Percentiles rank a stretch among this genome's conserved stretches.
These are phyloP conservation scores for Acipenser transmontanus DNA, from an alignment of 2,797 vertebrate genomes.

Conservation along the genomic window DNA sequence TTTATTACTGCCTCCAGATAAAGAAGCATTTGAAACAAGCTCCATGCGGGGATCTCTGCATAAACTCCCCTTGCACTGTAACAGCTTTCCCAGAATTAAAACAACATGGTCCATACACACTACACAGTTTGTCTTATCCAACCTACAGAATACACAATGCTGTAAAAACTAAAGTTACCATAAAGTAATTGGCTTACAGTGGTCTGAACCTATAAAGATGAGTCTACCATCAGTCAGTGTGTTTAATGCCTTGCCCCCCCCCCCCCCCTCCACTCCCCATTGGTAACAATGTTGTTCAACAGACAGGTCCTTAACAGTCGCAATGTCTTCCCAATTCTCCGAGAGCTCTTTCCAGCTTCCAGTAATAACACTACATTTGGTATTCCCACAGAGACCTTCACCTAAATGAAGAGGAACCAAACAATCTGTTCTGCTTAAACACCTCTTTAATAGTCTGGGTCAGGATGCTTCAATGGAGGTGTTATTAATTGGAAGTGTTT, in stretches of 20 bases:
- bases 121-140: too few species aligned
- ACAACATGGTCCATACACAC: too few species aligned
- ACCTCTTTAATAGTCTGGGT: constrained; percentile 24
- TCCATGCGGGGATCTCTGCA: not conserved
- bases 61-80: not conserved
- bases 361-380: constrained; percentile 21
- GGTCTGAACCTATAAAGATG: constrained; percentile 29
- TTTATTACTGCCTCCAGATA: not conserved
- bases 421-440: constrained; percentile 33
- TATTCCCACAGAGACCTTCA: constrained; percentile 25
- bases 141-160: too few species aligned
- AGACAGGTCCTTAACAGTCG: too few species aligned
- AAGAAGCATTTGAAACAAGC: not conserved
- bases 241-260: constrained; percentile 32
- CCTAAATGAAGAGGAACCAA: constrained; percentile 37
- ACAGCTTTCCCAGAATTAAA: too few species aligned
- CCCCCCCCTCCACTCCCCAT: not conserved
- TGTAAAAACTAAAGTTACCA: not conserved
- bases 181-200: constrained; percentile 32
- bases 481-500: constrained; percentile 39
- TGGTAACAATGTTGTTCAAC: not conserved
- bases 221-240: constrained; percentile 45
- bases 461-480: constrained; percentile 32
- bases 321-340: too few species aligned
- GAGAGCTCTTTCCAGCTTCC: constrained; percentile 21